phyloP scores from a whole-genome alignment of 2,888 invertebrate genomes.

The Chrysolina haemoptera region DNA sequence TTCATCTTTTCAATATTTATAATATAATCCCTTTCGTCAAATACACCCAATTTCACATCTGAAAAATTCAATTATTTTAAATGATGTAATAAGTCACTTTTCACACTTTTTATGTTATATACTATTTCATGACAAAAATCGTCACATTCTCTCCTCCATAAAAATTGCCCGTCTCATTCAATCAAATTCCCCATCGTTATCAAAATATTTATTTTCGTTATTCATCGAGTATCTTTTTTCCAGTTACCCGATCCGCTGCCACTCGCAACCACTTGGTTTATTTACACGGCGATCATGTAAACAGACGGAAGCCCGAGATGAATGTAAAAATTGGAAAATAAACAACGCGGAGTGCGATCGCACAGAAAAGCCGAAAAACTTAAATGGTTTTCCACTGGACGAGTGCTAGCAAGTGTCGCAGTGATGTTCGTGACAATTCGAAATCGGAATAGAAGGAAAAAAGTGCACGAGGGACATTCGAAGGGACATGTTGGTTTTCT shows the following conservation, averaged over 20 bases:
- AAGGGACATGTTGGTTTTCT: conserved; percentile 53
- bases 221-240: conserved; percentile 8
- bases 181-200: not conserved
- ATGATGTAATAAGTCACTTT: too few relatives aligned
- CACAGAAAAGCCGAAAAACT: conserved; percentile 5
- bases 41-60: too few relatives aligned
- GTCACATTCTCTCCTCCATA: too few relatives aligned
- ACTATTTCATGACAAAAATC: too few relatives aligned
- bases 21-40: too few relatives aligned
- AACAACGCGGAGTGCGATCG: not conserved
- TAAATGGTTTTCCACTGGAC: conserved; percentile 36
- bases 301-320: not conserved
- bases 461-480: conserved; percentile 36
- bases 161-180: not conserved
- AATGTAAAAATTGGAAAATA: conserved; percentile 11
- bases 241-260: not conserved
- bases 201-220: not conserved
- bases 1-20: too few relatives aligned
- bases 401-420: conserved; percentile 48
- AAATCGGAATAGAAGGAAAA: conserved; percentile 43
- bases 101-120: too few relatives aligned
- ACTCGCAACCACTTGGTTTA: conserved; percentile 13
- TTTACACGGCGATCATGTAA: conserved; percentile 23
- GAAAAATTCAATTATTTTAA: too few relatives aligned
- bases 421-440: conserved; percentile 56